Evolutionary conservation across 1,140 invertebrate genomes (phyloP), one percentile per base, ranked within the genome.

Genomic region (Mylabris phalerata): DNA sequence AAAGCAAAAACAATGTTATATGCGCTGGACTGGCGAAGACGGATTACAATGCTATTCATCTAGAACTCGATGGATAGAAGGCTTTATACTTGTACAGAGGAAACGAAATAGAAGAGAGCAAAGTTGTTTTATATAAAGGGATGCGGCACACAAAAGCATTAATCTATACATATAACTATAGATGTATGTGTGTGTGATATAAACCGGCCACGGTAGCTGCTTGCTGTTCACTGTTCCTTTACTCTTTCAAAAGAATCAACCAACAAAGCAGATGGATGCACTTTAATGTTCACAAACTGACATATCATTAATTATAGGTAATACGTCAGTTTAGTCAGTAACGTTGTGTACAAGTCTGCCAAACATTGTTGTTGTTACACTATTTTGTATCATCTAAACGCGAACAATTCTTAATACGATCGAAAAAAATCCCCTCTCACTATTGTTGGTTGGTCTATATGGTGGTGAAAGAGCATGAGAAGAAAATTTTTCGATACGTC

Each of bases 261-360:
- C 57, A 64, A 63, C 62, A 64, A 64, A 64, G 62, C 60, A 57
- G 60, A 65, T 63, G 61, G 63, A 65, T 66, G 66, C 63, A 63
- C 63, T 56, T 67, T 67, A 65, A 67, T 67, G 60, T 63, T 67
- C 58, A 60, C 64, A 50, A 61, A 44, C 66, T 67, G 66, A 67
- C 64, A 52, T 61, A 59, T 66, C 64, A 66, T 67, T 67, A 67
- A 67, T 67, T 67, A 65, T 60, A 56, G 61, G 60, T 65, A 60
- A 65, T 67, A 63, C 57, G 32, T 32, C 32, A 32, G 32, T 32
- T 32, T 7, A 7, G 19, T 19, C 19, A 19, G 19, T 19, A 19
- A 19, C 19, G 19, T 19, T 19, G 19, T 19, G 32, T 32, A 32
- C 32, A 32, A 32, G 32, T 32, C 32, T 7, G 32, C 32, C 7